phyloP scores from a whole-genome alignment of 92 coral and sea anemone species.

The Palythoa grandis region DNA sequence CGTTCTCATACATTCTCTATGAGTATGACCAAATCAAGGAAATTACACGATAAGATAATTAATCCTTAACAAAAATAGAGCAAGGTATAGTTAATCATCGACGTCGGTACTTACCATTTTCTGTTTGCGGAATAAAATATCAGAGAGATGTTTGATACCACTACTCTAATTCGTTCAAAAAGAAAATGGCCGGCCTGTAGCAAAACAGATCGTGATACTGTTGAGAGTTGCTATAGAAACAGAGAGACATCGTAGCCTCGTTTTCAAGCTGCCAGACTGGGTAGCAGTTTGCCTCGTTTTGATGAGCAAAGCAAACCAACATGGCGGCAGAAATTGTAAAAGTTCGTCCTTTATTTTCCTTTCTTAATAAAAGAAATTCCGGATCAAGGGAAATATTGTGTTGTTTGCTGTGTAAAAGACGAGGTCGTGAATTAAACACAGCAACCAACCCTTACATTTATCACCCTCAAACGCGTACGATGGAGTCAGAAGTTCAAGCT shows the following conservation, averaged over 20 bases:
- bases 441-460: constrained; percentile 76
- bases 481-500: constrained; percentile 84
- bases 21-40: not conserved
- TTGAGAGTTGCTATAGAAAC: constrained; percentile 34
- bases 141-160: not conserved
- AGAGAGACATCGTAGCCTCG: constrained; percentile 25
- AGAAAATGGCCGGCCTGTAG: constrained; percentile 39
- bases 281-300: constrained; percentile 29
- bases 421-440: constrained; percentile 16
- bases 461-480: constrained; percentile 88
- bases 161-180: not conserved
- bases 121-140: not conserved
- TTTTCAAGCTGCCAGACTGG: constrained; percentile 15
- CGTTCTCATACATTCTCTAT: not conserved
- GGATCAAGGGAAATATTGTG: constrained; percentile 29
- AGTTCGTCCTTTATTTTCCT: not conserved
- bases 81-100: not conserved
- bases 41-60: not conserved
- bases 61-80: not conserved
- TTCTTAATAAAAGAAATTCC: not conserved
- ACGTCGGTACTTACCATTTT: constrained; percentile 16
- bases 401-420: constrained; percentile 10
- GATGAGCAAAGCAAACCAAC: constrained; percentile 1
- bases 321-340: constrained; percentile 40
- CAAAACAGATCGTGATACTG: constrained; percentile 2